A percentile compares a stretch with the other conserved stretches of the same genome.
Evolutionary conservation across 2,113 vertebrate genomes (phyloP).

Genomic region (Notarius lentiginosus): DNA sequence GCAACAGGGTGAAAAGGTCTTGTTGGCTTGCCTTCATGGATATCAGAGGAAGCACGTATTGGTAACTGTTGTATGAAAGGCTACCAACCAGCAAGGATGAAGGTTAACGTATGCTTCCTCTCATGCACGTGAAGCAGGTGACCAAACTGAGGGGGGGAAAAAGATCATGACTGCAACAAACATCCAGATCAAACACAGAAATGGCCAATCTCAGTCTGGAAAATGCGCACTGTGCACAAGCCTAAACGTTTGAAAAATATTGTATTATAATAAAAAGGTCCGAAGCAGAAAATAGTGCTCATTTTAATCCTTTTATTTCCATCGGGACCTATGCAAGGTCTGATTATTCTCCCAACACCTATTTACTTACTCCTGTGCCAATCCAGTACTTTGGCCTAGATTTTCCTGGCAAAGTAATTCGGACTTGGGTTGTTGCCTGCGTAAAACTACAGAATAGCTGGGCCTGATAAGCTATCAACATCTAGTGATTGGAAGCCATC

Average conservation of each 20-base stretch:
- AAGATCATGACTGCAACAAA: background rate
- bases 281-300: background rate
- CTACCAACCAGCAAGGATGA: background rate
- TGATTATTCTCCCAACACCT: too few relatives aligned
- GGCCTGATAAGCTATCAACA: too few relatives aligned
- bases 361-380: too few relatives aligned
- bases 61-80: background rate
- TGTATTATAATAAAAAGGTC: background rate
- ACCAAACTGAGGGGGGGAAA: background rate
- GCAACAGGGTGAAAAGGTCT: background rate
- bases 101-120: background rate
- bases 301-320: background rate
- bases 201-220: background rate
- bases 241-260: background rate
- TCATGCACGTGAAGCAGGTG: background rate
- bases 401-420: too few relatives aligned
- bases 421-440: too few relatives aligned
- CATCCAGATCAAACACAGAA: too few relatives aligned
- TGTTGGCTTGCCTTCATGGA: background rate
- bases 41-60: background rate
- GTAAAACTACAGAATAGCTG: too few relatives aligned
- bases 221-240: background rate
- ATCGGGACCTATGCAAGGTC: too few relatives aligned
- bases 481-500: too few relatives aligned
- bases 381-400: too few relatives aligned